Conservation (phyloP, 1,140 invertebrate species). For the Anagrus nilaparvatae region DNA sequence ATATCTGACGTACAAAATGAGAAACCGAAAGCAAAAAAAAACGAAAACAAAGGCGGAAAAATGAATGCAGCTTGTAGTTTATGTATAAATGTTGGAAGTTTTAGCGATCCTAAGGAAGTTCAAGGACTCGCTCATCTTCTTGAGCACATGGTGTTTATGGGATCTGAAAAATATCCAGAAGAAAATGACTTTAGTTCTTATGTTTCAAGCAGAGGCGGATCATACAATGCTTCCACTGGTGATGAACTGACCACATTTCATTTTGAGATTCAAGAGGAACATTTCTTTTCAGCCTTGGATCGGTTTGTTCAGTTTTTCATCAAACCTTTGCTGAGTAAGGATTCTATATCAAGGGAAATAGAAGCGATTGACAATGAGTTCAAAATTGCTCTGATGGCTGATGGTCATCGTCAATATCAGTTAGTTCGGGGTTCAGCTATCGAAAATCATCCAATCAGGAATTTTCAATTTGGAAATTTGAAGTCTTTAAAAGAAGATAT, state of each 20-base stretch:
- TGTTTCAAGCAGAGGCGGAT: slow-evolving; percentile 69
- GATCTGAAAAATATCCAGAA: slow-evolving; percentile 73
- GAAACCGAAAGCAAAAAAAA: slow-evolving; percentile 19
- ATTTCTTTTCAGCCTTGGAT: slow-evolving; percentile 64
- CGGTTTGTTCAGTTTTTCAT: slow-evolving; percentile 88
- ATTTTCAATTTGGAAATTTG: slow-evolving; percentile 80
- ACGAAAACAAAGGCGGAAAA: slow-evolving; percentile 16
- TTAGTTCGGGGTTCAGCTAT: slow-evolving; percentile 58
- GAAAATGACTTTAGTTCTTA: slow-evolving; percentile 81
- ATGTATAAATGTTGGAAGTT: slow-evolving; percentile 60
- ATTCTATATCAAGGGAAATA: slow-evolving; percentile 81
- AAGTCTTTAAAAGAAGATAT: slow-evolving; percentile 63
- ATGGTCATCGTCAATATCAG: slow-evolving; percentile 61
- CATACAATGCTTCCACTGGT: slow-evolving; percentile 76
- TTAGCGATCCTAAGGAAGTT: slow-evolving; percentile 61
- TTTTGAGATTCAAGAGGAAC: slow-evolving; percentile 74
- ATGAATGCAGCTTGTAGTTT: slow-evolving; percentile 58
- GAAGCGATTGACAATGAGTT: slow-evolving; percentile 88
- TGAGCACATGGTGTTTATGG: slow-evolving; percentile 95
- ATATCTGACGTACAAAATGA: slow-evolving; percentile 48
- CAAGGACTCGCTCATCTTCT: slow-evolving; percentile 89
- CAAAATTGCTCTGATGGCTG: slow-evolving; percentile 57
- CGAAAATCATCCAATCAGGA: slow-evolving; percentile 60
- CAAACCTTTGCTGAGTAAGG: slow-evolving; percentile 73
- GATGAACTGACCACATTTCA: slow-evolving; percentile 78